A percentile compares a stretch with the other conserved stretches of the same genome.
Evolutionary conservation across 2,888 invertebrate species (phyloP).

Genomic region (Eupithecia exiguata): DNA sequence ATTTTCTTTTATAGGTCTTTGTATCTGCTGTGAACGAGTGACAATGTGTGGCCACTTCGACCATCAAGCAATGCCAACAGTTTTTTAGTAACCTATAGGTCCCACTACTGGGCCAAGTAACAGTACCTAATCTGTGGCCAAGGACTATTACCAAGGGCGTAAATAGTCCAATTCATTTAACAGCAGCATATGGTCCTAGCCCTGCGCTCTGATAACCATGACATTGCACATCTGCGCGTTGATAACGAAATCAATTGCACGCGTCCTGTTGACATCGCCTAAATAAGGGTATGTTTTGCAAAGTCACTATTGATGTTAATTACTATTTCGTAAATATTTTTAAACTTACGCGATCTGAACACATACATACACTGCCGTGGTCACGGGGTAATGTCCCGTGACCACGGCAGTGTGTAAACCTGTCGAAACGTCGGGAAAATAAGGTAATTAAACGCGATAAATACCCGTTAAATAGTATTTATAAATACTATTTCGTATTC

Average conservation of each 20-base stretch:
- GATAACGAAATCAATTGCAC: constrained; percentile 42
- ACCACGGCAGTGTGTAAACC: no score
- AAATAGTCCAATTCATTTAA: constrained; percentile 29
- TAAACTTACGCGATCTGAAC: no score
- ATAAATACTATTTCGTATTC: background rate
- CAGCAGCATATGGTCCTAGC: constrained; percentile 35
- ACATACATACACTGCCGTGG: no score
- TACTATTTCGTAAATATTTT: no score
- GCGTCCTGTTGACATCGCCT: constrained; percentile 17
- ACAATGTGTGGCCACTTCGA: background rate
- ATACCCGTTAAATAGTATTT: no score
- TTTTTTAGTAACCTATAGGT: background rate
- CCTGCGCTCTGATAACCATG: constrained; percentile 34
- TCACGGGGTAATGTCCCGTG: no score
- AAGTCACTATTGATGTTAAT: background rate
- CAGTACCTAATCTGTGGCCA: background rate
- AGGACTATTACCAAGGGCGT: constrained; percentile 8
- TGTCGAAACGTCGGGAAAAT: no score
- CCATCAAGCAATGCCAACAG: background rate
- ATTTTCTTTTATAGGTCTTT: background rate
- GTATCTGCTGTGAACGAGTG: background rate
- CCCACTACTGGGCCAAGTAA: background rate
- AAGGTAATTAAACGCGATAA: no score
- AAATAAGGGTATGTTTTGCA: background rate
- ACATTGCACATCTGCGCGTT: constrained; percentile 39